Evolutionary conservation across 2,113 vertebrate genomes (phyloP).

Genomic region (Mola mola): DNA sequence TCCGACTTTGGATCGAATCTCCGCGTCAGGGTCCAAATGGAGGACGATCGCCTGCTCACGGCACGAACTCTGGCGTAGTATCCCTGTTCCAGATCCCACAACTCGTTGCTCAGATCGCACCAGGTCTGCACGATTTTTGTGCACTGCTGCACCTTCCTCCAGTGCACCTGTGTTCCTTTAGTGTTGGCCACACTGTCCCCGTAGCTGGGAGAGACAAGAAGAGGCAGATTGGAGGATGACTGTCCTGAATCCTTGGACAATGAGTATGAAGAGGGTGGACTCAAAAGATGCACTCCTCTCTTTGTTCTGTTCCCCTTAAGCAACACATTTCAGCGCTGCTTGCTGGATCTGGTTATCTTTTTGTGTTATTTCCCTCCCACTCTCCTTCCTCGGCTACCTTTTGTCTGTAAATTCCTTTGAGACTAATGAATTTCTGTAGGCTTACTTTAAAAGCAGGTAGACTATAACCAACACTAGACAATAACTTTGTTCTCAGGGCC

Average conservation of each 20-base stretch:
- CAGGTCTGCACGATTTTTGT: conserved; percentile 74
- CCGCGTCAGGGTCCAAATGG: conserved; percentile 81
- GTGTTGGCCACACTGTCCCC: conserved; percentile 76
- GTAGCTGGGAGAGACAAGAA: conserved; percentile 80
- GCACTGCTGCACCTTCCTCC: conserved; percentile 85
- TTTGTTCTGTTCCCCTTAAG: conserved; percentile 1
- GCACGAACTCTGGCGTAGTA: conserved; percentile 88
- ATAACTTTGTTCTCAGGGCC: background rate
- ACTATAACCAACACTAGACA: background rate
- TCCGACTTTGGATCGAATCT: conserved; percentile 87
- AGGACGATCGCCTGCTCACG: conserved; percentile 60
- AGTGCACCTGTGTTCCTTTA: conserved; percentile 65
- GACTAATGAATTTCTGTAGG: too few relatives aligned
- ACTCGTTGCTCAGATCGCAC: conserved; percentile 91
- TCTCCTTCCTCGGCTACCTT: background rate
- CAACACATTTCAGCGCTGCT: conserved; percentile 4
- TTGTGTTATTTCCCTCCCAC: background rate
- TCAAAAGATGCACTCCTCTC: background rate
- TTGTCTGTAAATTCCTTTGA: background rate
- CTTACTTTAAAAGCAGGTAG: background rate
- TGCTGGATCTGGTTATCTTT: conserved; percentile 3
- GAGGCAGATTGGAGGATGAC: background rate
- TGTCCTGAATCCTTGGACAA: background rate
- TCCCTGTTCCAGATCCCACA: conserved; percentile 76
- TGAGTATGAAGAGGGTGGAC: too few relatives aligned